Evolutionary conservation across 2,113 vertebrate genomes (phyloP), one percentile per base, ranked within the genome.

Genomic region (Paedocypris sp.): DNA sequence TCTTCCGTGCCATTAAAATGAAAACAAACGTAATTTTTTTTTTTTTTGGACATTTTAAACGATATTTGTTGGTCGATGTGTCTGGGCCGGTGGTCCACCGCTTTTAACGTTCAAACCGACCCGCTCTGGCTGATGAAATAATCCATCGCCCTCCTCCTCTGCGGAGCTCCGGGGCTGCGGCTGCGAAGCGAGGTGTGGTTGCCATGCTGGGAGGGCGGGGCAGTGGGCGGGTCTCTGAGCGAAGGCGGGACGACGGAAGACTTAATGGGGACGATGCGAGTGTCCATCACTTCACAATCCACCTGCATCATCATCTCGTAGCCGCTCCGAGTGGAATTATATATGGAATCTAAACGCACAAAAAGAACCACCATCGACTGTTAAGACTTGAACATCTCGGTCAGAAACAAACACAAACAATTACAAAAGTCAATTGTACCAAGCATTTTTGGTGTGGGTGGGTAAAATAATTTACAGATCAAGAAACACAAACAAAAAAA

Each of bases 241-340:
- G 88, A 91, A 3, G 88, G 89, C 6, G 91, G 91, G 25, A 93
- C 91, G 0, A 89, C 88, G 1, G 91, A 93, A 4, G 87, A 88
- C 81, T 91, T 92, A 77, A 94, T 93, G 76, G 90, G 90, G 72
- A 94, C 85, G 66, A 93, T 91, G 9, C 90, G 81, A 2, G 91
- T 92, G 82, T 90, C 90, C 91, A 93, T 94, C 67, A 94, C 91
- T 78, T 94, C 91, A 4, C 91, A 94, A 75, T 94, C 91, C 1
- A 94, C 90, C 83, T 93, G 91, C 91, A 94, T 93, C 91, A 94
- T 94, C 80, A 91, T 88, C 79, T 94, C 91, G 16, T 90, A 93
- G 22, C 89, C 90, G 31, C 87, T 89, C 65, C 41, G 77, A 10
- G 86, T 82, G 0, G 68, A 79, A 74, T 86, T 77, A 60, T 87